Base-by-base conservation (phyloP, 2,113 vertebrate genomes). In the Nesoenas mayeri region DNA sequence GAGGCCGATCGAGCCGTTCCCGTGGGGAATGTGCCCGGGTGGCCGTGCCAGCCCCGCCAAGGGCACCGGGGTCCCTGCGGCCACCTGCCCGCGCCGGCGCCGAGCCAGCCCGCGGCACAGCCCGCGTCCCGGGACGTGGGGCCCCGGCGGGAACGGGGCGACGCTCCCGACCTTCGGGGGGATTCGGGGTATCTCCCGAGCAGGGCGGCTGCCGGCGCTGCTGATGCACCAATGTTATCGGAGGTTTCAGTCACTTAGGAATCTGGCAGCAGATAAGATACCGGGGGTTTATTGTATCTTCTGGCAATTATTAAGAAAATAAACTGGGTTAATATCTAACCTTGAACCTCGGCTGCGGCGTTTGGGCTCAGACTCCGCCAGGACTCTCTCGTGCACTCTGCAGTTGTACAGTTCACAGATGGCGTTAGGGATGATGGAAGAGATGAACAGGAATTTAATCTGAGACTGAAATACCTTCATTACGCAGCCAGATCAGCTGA, bases 291-390 rank as follows among this genome's bases (percentile, higher is more conserved):
- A 96, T 96, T 89, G 92, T 80, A 57, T 81, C 88, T 95, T 79
- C 94, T 96, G 96, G 93, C 91, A 97, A 96, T 97, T 97, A 96
- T 96, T 94, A 96, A 97, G 97, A 69, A 89, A 94, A 96, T 95
- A 94, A 96, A 95, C 95, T 75, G 54, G 16, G 96, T 97, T 97
- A 97, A 97, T 97, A 93, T 74, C 94, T 97, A 97, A 97, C 96
- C 87, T 91, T 95, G 96, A 88, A 94, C 91, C 53, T n/a, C 29
- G 82, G 42, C 66, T 15, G 38, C 29, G 72, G 44, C 3, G 2
- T 51, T 40, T 71, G 66, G 67, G 91, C 40, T 91, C 67, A 38
- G 77, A n/a, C 36, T 66, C 78, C 9, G 14, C 67, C 61, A 47
- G 25, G 51, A 11, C 66, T 40, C 47, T 14, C 44, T 36, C 9